Conservation (phyloP, 1,140 invertebrate genomes). For the Leptinotarsa lineolata region DNA sequence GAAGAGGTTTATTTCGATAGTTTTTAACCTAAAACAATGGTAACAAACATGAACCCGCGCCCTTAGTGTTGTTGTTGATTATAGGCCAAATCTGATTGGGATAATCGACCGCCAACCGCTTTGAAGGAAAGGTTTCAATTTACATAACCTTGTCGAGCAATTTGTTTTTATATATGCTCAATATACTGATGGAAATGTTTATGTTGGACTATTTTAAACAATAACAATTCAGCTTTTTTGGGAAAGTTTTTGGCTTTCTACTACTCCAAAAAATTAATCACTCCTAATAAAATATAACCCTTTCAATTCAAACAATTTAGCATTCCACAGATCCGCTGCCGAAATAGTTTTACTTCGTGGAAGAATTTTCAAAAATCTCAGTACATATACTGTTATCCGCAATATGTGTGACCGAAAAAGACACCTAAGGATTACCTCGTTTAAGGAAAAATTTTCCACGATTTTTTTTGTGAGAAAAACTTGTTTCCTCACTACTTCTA, state of each 20-base stretch:
- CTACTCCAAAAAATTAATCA: too few species aligned
- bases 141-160: not conserved
- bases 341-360: not conserved
- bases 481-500: not conserved
- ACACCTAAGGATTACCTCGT: not conserved
- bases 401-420: not conserved
- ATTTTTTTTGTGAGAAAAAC: not conserved
- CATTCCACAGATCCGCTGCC: not conserved
- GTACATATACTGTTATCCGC: not conserved
- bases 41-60: not conserved
- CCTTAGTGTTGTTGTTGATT: too few species aligned
- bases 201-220: not conserved
- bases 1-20: not conserved
- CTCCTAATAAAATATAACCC: too few species aligned
- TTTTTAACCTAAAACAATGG: not conserved
- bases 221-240: not conserved
- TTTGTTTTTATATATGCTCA: too few species aligned
- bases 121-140: not conserved
- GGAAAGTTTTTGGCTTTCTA: too few species aligned
- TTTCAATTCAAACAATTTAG: not conserved
- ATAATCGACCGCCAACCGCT: too few species aligned
- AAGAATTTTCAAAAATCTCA: not conserved
- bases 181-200: not conserved
- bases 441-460: not conserved
- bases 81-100: too few species aligned